phyloP scores from a whole-genome alignment of 2,797 vertebrate species.

The Onychomys arenicola region DNA sequence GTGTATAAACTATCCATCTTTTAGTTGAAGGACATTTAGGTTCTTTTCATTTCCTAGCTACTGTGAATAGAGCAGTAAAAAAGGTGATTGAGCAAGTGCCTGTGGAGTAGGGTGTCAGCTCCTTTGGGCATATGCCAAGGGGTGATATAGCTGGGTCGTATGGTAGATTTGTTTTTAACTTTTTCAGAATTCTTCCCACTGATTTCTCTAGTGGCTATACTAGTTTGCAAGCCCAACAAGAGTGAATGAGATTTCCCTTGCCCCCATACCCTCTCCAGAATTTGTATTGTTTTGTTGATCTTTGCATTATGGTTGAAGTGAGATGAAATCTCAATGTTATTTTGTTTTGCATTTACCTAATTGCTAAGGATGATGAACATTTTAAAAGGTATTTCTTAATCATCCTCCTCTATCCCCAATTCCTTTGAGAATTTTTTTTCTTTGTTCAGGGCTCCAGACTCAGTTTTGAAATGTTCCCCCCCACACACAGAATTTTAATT shows the following conservation, averaged over 20 bases:
- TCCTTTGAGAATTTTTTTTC: background rate
- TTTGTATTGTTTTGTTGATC: background rate
- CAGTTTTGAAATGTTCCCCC: no score
- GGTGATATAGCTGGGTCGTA: no score
- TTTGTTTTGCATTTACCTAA: background rate
- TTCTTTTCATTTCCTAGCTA: background rate
- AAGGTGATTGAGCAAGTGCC: background rate
- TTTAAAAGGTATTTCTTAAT: background rate
- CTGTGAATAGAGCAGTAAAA: background rate
- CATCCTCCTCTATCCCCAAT: rapidly evolving
- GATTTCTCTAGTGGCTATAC: background rate
- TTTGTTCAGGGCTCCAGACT: background rate
- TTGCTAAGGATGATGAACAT: background rate
- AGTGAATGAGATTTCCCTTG: background rate
- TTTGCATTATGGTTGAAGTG: background rate
- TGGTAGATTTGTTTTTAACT: background rate
- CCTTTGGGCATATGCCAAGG: background rate
- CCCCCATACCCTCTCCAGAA: background rate
- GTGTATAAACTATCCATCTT: background rate
- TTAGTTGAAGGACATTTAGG: background rate
- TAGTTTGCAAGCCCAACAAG: background rate
- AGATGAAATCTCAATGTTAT: background rate
- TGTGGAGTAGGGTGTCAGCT: background rate
- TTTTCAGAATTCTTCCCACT: background rate
- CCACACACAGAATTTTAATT: no score